Conservation (phyloP, 2,113 vertebrate species). For the Dicentrarchus labrax region DNA sequence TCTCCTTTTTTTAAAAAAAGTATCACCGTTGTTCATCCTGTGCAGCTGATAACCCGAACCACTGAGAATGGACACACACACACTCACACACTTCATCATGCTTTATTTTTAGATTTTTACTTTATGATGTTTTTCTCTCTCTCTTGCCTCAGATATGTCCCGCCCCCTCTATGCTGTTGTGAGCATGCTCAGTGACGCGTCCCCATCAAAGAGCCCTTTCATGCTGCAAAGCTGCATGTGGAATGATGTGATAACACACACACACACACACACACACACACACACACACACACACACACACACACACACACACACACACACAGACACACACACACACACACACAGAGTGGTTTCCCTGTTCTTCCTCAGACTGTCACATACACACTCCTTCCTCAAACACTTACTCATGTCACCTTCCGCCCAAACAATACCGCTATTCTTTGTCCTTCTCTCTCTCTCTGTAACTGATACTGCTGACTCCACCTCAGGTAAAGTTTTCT, state of each 20-base stretch:
- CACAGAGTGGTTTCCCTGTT: conserved; percentile 1
- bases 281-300: not conserved
- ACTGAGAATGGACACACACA: not conserved
- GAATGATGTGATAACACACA: not conserved
- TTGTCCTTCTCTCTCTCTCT: not conserved
- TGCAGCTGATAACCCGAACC: conserved; percentile 2
- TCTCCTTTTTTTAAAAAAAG: not conserved
- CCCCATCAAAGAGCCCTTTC: conserved; percentile 71
- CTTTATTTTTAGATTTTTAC: conserved; percentile 34
- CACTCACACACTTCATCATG: not conserved
- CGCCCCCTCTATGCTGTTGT: conserved; percentile 14
- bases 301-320: conserved; percentile 14
- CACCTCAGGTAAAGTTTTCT: not conserved
- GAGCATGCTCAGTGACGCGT: conserved; percentile 54
- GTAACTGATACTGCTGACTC: not conserved
- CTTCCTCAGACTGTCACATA: conserved; percentile 18
- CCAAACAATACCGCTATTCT: conserved; percentile 20
- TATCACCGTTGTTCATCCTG: not conserved
- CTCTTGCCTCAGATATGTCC: conserved; percentile 2
- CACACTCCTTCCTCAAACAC: conserved; percentile 36
- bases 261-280: conserved; percentile 16
- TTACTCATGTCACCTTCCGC: conserved; percentile 37
- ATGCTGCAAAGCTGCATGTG: conserved; percentile 25
- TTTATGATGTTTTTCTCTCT: not conserved
- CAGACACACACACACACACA: not conserved